A percentile compares a stretch with the other conserved stretches of the same genome.
phyloP scores from a whole-genome alignment of 2,888 invertebrate species.

The Lutraria lutraria region DNA sequence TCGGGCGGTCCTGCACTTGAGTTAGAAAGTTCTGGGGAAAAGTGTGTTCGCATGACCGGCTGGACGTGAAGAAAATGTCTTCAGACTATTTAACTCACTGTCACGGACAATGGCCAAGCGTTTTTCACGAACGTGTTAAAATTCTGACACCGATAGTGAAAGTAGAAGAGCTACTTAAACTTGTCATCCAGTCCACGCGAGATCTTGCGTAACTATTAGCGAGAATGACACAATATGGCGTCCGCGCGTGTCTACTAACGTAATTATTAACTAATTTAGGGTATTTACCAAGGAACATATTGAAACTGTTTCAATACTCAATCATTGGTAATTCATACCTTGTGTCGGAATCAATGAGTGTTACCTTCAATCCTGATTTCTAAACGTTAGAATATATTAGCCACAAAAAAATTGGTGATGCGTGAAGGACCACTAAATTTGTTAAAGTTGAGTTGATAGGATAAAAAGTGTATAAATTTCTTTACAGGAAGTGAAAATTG shows the following conservation, averaged over 20 bases:
- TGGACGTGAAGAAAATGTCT: background rate
- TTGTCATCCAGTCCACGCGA: constrained; percentile 20
- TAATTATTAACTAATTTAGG: constrained; percentile 36
- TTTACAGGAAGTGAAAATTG: background rate
- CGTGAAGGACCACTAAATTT: background rate
- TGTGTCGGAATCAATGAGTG: background rate
- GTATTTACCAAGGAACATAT: constrained; percentile 29
- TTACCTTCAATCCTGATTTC: constrained; percentile 8
- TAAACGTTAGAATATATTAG: background rate
- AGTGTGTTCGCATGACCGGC: constrained; percentile 13
- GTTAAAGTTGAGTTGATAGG: background rate
- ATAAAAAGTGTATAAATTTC: background rate
- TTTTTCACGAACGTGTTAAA: constrained; percentile 4
- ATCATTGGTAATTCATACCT: constrained; percentile 8
- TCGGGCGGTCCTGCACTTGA: background rate
- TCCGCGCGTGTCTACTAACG: constrained; percentile 29
- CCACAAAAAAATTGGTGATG: background rate
- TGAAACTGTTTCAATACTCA: constrained; percentile 29
- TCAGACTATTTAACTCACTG: background rate
- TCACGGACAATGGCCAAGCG: constrained; percentile 14
- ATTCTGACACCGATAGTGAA: constrained; percentile 34
- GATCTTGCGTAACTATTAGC: constrained; percentile 41
- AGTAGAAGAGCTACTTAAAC: constrained; percentile 20
- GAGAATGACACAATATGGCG: constrained; percentile 27
- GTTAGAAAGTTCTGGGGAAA: background rate